Base-by-base conservation (phyloP, 2,797 vertebrate species). In the Antennarius maculatus region DNA sequence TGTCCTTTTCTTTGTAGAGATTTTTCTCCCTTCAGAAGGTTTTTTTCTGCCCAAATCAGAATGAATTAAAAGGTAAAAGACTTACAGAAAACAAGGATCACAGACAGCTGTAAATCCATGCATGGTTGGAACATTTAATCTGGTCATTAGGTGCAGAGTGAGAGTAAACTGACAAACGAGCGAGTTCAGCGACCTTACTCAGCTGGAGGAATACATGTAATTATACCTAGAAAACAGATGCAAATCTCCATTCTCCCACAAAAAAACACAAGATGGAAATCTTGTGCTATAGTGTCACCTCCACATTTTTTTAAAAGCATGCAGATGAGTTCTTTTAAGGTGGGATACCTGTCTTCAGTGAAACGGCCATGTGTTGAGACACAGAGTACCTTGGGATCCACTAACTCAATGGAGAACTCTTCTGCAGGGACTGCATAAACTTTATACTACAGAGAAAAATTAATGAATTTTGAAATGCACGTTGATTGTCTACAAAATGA, bases 351-450 rank as follows among this genome's bases (percentile, higher is more conserved):
- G 91, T 95, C 88, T 70, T 93, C 91, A 10, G 8, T 88, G 67
- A 87, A 91, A 42, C 54, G 92, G 3, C 92, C 89, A 13, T 96
- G 94, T 80, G 85, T 85, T 57, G 95, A 96, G 71, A 96, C 85
- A 70, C 97, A 99, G 41, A 93, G 88, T 17, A 95, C 86, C 68
- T 94, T 91, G 39, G 97, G 96, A 18, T 93, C 84, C 48, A 96
- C 85, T 0, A 95, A 95, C 37, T 96, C 95, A 47, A 88, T 66
- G 57, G 93, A 94, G 89, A 97, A 98, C 59, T 95, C 93, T 50
- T 95, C 93, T 17, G 74, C 66, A 28, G 96, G 93, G 63, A 98
- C 82, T 37, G 95, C 83, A 56, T 95, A 97, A 61, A 97, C 72
- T 73, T 95, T 96, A 83, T 97, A 89, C 97, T 99, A 80, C 65